Evolutionary conservation across 1,140 invertebrate genomes (phyloP), one percentile per base, ranked within the genome.

Genomic region (Caenorhabditis brenneri): DNA sequence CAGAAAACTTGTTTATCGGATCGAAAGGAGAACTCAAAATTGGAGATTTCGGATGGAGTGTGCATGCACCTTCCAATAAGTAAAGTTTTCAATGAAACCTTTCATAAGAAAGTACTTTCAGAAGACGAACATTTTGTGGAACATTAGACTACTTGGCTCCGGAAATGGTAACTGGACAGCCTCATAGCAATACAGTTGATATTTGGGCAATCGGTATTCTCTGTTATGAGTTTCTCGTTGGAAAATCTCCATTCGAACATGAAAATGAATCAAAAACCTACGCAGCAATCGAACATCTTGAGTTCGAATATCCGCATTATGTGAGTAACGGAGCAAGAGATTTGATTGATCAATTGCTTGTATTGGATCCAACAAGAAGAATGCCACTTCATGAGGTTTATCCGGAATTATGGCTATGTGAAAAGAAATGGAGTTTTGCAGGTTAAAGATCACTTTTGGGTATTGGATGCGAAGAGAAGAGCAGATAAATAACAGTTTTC

Each of bases 181-280:
- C 92, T 0, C 96, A 97, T 89, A 58, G 10, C 9, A 60, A 12
- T 16, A 19, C 36, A 91, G 96, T 97, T 0, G 86, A 87, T 65
- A 39, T 84, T 2, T 87, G 86, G 86, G 51, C 86, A 24, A 92
- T 98, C 46, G 97, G 97, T 33, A 94, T 98, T 51, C 92, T 98
- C 0, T 95, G 95, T 87, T 99, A 96, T 90, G 97, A 99, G 92
- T 97, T 98, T 92, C 92, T 98, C 0, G 95, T 95, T 7, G 97
- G 97, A 0, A 93, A 93, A 79, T 95, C 97, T 12, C 82, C 82
- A 7, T 83, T 83, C 42, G 82, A 83, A 36, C 22, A 51, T n/a
- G 65, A 83, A 12, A 39, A 83, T 27, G 19, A 42, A 53, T 2
- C 9, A 22, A 80, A 39, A 85, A 97, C 96, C 4, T 97, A 96